Evolutionary conservation across 2,888 invertebrate species (phyloP), one percentile per base, ranked within the genome.

Genomic region (Harpalus rubripes): DNA sequence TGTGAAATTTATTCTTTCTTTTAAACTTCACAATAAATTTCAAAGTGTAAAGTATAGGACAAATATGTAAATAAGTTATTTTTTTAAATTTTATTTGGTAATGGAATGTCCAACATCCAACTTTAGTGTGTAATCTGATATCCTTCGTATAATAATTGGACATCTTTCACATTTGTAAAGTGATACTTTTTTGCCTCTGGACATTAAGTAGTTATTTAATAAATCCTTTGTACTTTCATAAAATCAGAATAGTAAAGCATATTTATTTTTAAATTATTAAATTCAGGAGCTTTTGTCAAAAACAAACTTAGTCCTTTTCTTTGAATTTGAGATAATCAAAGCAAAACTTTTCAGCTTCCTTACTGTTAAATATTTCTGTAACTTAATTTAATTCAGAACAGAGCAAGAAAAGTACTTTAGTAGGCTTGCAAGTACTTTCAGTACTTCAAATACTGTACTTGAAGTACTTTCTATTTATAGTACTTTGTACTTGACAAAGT

Each of bases 181-280:
- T 84, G 84, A 84, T 76, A 76, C 65, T 59, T 63, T 84, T 84
- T 52, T 78, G 78, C 84, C 78, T 84, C 84, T 84, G 84, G 56
- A 63, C 41, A 63, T n/a, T 78, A 52, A 52, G 44, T 52, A 52
- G 44, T 52, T 12, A 52, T 52, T 52, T 52, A 52, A 52, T 52
- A 52, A 52, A 52, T 44, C 44, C 4, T 44, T 44, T 44, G 10
- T 44, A 44, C 1, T 44, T 2, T 44, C 1, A 7, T 3, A 44
- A 10, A 44, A 44, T 10, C 44, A 22, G 5, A 32, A 32, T 32
- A 32, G 32, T 32, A 32, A 32, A 32, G 32, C 32, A 32, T 32
- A 6, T 32, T 32, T 32, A 32, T 32, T 32, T 1, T 32, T 0
- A 32, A 32, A 32, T 32, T 5, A 5, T 32, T n/a, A n/a, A 32